Evolutionary conservation across 1,140 invertebrate species (phyloP).

Genomic region (Pantala flavescens): DNA sequence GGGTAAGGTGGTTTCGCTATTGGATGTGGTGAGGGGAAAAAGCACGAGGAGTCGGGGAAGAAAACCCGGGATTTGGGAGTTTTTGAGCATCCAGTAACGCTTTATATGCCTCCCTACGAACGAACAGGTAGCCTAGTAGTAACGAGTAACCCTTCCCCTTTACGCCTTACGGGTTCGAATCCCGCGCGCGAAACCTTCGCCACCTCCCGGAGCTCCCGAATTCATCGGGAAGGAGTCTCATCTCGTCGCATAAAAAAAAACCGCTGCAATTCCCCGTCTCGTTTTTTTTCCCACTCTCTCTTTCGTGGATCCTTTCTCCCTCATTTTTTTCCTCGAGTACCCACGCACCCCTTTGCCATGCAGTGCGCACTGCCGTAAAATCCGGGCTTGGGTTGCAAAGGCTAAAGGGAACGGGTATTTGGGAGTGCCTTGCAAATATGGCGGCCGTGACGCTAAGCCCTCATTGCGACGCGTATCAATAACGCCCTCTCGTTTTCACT

Average conservation of each 20-base stretch:
- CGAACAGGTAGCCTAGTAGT: background rate
- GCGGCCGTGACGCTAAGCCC: slow-evolving; percentile 1
- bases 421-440: slow-evolving; percentile 4
- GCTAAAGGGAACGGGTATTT: background rate
- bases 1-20: background rate
- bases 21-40: background rate
- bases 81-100: slow-evolving; percentile 1
- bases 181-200: background rate
- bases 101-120: background rate
- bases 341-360: background rate
- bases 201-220: background rate
- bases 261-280: too few relatives aligned
- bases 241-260: too few relatives aligned
- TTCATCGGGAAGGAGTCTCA: too few relatives aligned
- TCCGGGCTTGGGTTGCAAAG: background rate
- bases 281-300: background rate
- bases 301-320: background rate
- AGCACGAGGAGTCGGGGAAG: background rate
- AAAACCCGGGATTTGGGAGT: background rate
- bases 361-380: background rate
- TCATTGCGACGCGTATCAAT: slow-evolving; percentile 4
- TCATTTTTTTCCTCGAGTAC: background rate
- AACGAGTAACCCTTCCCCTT: background rate
- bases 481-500: slow-evolving; percentile 27
- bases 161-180: background rate